phyloP scores from a whole-genome alignment of 2,888 invertebrate species.

The Macroteleia sp. region DNA sequence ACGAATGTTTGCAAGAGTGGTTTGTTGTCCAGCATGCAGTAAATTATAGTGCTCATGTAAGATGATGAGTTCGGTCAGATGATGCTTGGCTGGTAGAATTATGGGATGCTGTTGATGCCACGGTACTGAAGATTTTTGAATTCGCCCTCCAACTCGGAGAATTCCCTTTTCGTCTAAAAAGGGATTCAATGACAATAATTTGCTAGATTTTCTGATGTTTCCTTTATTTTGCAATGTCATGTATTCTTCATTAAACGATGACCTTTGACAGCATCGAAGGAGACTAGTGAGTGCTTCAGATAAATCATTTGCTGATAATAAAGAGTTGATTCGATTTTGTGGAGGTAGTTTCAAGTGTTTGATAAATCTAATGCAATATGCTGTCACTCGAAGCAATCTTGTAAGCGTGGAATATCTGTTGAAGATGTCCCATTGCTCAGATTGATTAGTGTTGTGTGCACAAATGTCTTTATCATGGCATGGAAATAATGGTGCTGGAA shows the following conservation, averaged over 20 bases:
- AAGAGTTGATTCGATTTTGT: too few species aligned
- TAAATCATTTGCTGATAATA: too few species aligned
- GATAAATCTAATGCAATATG: background rate
- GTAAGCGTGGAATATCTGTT: background rate
- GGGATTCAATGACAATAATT: background rate
- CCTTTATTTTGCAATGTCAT: background rate
- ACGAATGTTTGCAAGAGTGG: too few species aligned
- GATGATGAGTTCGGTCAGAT: too few species aligned
- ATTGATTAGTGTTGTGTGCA: background rate
- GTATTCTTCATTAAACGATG: background rate
- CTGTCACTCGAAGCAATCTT: background rate
- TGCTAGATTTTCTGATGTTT: background rate
- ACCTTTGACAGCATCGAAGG: background rate
- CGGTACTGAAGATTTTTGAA: too few species aligned
- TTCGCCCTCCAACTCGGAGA: too few species aligned
- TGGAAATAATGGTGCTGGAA: background rate
- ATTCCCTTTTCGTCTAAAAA: too few species aligned
- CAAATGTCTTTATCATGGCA: background rate
- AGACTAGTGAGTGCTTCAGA: background rate
- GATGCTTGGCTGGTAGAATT: too few species aligned
- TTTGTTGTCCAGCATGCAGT: too few species aligned
- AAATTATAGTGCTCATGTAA: too few species aligned
- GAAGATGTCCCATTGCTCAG: background rate
- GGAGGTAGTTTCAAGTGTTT: background rate
- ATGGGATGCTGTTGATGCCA: too few species aligned